Percentiles rank a stretch among this genome's conserved stretches.
Evolutionary conservation across 2,888 invertebrate genomes (phyloP).

Genomic region (Lysandra coridon): DNA sequence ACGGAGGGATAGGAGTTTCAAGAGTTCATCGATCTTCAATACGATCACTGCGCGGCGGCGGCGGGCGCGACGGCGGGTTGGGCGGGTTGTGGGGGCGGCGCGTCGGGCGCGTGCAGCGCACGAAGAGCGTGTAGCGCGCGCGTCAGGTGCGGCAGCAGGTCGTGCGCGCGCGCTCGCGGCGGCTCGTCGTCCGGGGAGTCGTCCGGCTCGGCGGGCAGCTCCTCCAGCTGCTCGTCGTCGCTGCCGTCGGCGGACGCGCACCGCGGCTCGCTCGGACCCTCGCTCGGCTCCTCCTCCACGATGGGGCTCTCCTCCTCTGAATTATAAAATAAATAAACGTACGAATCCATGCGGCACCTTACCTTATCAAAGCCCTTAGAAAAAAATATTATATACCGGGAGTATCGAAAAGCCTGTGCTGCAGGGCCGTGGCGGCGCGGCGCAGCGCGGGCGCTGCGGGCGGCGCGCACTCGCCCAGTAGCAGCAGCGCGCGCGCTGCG

Average conservation of each 20-base stretch:
- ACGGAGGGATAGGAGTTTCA: slow-evolving; percentile 16
- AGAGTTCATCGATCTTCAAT: neutral
- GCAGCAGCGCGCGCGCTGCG: slow-evolving; percentile 54
- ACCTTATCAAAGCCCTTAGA: neutral
- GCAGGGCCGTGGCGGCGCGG: slow-evolving; percentile 47
- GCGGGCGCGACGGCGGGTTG: slow-evolving; percentile 21
- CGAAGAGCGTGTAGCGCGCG: slow-evolving; percentile 21
- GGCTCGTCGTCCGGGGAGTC: slow-evolving; percentile 43
- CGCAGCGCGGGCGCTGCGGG: slow-evolving; percentile 46
- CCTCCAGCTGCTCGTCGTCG: slow-evolving; percentile 54
- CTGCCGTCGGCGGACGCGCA: slow-evolving; percentile 56
- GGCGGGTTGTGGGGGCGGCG: slow-evolving; percentile 25
- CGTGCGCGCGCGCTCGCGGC: slow-evolving; percentile 44
- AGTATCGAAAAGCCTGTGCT: slow-evolving; percentile 48
- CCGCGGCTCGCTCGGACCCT: slow-evolving; percentile 42
- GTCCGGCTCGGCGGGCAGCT: slow-evolving; percentile 44
- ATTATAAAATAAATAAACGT: neutral
- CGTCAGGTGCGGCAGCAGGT: slow-evolving; percentile 44
- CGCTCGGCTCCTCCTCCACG: slow-evolving; percentile 48
- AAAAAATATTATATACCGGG: slow-evolving; percentile 37
- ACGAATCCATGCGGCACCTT: neutral
- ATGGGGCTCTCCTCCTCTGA: slow-evolving; percentile 60
- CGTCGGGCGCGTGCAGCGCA: slow-evolving; percentile 19
- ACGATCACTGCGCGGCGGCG: slow-evolving; percentile 20
- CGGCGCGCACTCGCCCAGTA: slow-evolving; percentile 44